Evolutionary conservation across 2,113 vertebrate genomes (phyloP), one percentile per base, ranked within the genome.

Genomic region (Rallus limicola): DNA sequence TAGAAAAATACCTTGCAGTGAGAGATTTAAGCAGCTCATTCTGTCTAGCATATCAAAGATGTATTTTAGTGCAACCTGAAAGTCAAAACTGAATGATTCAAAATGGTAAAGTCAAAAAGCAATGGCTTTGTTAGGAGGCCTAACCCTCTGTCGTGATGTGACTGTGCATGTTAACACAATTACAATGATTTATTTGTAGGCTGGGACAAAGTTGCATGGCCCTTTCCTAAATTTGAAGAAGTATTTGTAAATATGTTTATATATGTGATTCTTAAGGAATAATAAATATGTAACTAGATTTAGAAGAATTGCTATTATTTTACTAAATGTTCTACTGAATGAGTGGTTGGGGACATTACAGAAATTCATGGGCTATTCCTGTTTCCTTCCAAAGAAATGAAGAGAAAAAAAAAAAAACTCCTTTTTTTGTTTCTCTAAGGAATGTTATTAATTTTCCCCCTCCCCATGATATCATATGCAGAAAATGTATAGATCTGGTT

Each of bases 41-140:
- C 88, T 83, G 70, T 52, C 76, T 93, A 86, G 92, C 60, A 88
- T 94, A 93, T 92, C 56, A 92, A 95, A 90, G 71, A 89, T 77
- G 90, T 53, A 90, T 95, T 94, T 96, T 91, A 90, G 48, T 86
- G 67, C 74, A 94, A 87, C 78, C 67, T 95, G 91, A 95, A 96
- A 95, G 94, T 96, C 94, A 96, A 95, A 96, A 91, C 94, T 88
- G 91, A 94, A 95, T 97, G 94, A 96, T 91, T 94, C 88, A 96
- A 90, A 95, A 86, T 17, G 34, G 64, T 90, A 90, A 97, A 95
- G 86, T 95, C 88, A 93, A 93, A 95, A 88, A 91, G 81, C 42
- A 65, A 40, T 2, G 7, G 86, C 62, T 88, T 90, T 97, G 11
- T 79, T 95, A 71, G 55, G 70, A 94, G 74, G 84, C 82, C 63